A percentile compares a stretch with the other conserved stretches of the same genome.
phyloP scores from a whole-genome alignment of 2,113 vertebrate genomes.

The Labeo rohita region DNA sequence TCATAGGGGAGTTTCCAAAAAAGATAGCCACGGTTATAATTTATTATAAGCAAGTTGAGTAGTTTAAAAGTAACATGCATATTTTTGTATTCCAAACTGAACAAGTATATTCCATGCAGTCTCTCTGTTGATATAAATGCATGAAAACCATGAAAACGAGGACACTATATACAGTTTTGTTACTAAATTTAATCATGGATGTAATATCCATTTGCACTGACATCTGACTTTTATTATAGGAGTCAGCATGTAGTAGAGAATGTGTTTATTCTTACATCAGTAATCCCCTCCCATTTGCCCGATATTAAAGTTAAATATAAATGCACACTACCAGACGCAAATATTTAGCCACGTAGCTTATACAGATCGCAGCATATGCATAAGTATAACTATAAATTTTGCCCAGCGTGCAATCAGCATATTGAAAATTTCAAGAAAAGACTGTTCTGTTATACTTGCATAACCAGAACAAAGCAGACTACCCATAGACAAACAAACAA shows the following conservation, averaged over 20 bases:
- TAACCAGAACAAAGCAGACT: slow-evolving; percentile 8
- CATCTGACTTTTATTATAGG: neutral
- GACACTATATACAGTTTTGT: too few relatives aligned
- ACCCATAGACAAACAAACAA: slow-evolving; percentile 24
- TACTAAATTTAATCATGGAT: neutral
- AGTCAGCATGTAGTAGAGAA: neutral
- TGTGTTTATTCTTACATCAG: neutral
- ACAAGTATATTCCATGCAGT: neutral
- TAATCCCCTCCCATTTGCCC: neutral
- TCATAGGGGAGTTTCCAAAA: neutral
- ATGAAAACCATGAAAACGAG: neutral
- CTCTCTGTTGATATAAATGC: neutral
- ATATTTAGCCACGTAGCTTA: neutral
- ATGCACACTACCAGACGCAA: neutral
- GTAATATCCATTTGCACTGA: neutral
- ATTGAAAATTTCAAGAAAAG: neutral
- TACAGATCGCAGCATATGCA: neutral
- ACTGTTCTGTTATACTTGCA: neutral
- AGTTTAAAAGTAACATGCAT: neutral
- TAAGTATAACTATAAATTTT: neutral
- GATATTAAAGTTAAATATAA: neutral
- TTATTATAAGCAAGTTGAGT: neutral
- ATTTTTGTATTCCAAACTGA: neutral
- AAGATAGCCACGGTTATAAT: neutral
- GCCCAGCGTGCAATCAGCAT: neutral